Evolutionary conservation across 2,113 vertebrate genomes (phyloP), one percentile per base, ranked within the genome.

Genomic region (Balaeniceps rex): DNA sequence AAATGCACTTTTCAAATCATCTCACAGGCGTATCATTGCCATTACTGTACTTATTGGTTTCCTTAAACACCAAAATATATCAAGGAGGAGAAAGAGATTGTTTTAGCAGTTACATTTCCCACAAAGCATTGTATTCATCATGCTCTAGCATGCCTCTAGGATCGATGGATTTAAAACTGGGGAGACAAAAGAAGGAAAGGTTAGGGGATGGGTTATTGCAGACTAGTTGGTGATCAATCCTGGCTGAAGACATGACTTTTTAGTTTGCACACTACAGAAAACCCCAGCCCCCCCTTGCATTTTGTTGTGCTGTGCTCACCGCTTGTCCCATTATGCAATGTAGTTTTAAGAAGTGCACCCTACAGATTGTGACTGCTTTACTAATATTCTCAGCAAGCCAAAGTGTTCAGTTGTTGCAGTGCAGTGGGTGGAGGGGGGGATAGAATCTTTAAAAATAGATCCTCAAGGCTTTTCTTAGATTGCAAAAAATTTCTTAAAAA

Each of bases 391-490:
- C 84, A 89, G 65, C 81, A 84, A 97, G 83, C 74, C 91, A 76
- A 91, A 97, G 47, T 77, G 78, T 94, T 94, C 84, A 70, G 94
- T 85, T 95, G 58, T 97, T 95, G 81, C 84, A 95, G 96, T 7
- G 1, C 66, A 95, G 94, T 96, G 96, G 96, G 96, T 80, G 96
- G 94, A 89, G 66, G 85, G 83, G 83, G 88, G 93, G 25, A 61
- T 33, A 83, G 21, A 77, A 87, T 88, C 63, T 77, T 97, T 86
- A 97, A 95, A 97, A 97, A 97, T 97, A 97, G 94, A 87, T 60
- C 46, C 64, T 85, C n/a, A 58, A 95, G 93, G 77, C 96, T 97
- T 97, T 97, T 96, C 93, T 97, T 97, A 97, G 93, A 93, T 55
- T 83, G 49, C 33, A 96, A 91, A 95, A 92, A 94, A 42, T 0